phyloP scores from a whole-genome alignment of 2,113 vertebrate species.

The Phoxinus phoxinus region DNA sequence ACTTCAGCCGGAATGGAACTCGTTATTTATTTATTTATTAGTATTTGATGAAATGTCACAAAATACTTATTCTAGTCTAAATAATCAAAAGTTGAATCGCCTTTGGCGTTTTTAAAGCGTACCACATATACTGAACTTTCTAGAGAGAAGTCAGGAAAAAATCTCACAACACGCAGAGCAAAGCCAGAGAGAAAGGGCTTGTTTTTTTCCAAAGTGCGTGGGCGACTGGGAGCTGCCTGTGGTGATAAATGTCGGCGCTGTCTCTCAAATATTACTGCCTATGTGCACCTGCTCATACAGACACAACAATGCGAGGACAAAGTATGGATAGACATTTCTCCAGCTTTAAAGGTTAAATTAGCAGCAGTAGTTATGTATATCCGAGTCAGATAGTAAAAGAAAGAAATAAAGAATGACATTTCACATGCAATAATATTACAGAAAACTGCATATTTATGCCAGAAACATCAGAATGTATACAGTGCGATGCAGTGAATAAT shows the following conservation, averaged over 20 bases:
- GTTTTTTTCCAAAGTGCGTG: conserved; percentile 31
- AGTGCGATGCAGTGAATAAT: not conserved
- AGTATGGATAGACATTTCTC: not conserved
- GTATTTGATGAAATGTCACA: not conserved
- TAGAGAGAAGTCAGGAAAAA: conserved; percentile 4
- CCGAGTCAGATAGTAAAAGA: not conserved
- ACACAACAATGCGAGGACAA: conserved; percentile 7
- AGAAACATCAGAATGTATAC: not conserved
- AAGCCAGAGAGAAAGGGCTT: conserved; percentile 33
- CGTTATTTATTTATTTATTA: not conserved
- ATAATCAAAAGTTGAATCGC: not conserved
- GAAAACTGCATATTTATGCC: not conserved
- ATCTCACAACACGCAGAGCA: conserved; percentile 1
- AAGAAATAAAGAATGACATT: not conserved
- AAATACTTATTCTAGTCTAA: not conserved
- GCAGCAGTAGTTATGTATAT: not conserved
- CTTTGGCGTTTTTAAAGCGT: not conserved
- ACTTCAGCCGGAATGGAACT: not conserved
- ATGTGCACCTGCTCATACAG: conserved; percentile 38
- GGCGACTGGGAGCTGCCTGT: conserved; percentile 44
- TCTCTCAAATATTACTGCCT: conserved; percentile 35
- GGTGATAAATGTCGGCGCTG: conserved; percentile 45
- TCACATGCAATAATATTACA: not conserved
- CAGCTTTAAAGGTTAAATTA: conserved; percentile 6
- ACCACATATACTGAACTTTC: conserved; percentile 7